Evolutionary conservation across 2,113 vertebrate genomes (phyloP).

Genomic region (Dasyprocta punctata): DNA sequence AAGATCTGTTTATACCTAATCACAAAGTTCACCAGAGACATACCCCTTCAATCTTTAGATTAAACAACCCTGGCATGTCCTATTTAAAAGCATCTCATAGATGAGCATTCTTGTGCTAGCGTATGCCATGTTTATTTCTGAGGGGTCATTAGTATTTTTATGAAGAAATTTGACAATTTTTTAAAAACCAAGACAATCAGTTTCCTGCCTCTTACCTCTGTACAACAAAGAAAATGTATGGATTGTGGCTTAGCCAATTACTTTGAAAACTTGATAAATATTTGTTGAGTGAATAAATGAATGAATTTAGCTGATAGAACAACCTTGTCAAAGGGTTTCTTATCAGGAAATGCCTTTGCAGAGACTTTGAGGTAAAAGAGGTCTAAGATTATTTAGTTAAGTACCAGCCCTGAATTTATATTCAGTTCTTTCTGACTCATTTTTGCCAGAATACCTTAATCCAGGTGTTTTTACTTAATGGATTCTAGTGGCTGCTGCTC

Average conservation of each 20-base stretch:
- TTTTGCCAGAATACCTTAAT: neutral
- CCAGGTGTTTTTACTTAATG: neutral
- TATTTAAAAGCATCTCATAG: neutral
- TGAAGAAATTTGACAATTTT: slow-evolving; percentile 1
- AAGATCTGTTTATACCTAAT: neutral
- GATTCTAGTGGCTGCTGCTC: neutral
- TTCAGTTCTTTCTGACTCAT: neutral
- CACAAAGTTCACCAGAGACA: neutral
- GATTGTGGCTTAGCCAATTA: neutral
- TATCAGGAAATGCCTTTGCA: neutral
- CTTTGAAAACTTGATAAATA: neutral
- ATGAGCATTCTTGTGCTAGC: neutral
- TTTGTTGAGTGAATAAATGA: neutral
- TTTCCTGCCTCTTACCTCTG: neutral
- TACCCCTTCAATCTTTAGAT: neutral
- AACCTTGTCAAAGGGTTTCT: neutral
- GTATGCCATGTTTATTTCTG: neutral
- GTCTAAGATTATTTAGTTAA: neutral
- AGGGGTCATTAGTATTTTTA: neutral
- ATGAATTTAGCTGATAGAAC: neutral
- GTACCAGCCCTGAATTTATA: neutral
- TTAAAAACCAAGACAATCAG: neutral
- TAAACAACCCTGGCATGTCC: neutral
- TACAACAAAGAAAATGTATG: neutral
- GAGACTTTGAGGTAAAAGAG: neutral